Base-by-base conservation (phyloP, 2,797 vertebrate species). In the Scleropages formosus region DNA sequence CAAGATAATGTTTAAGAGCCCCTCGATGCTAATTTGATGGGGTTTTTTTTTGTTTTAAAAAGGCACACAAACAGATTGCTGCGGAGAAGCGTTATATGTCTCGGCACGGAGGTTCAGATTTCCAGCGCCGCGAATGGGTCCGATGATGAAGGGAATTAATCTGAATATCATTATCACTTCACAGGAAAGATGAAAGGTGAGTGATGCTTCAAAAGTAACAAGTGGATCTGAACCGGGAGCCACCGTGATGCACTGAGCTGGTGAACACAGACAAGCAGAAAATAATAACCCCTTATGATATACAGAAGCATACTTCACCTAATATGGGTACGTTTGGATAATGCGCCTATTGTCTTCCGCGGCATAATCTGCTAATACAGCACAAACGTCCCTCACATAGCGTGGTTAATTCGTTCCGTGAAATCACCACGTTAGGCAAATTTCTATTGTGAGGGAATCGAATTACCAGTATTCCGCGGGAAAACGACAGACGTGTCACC, bases 131-230 rank as follows among this genome's bases (percentile, higher is more conserved):
- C 27, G 53, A 73, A 65, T 39, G 44, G 24, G 51, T n/a, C 56
- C 73, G 31, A 44, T 26, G 18, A 66, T 62, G 46, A 76, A 51
- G n/a, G 18, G 26, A 64, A 69, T 67, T 64, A 47, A 70, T 73
- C 73, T 53, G 76, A 69, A 53, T 64, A 60, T 64, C 75, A 69
- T 69, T 63, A 69, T 27, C 70, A 31, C 51, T 65, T 77, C 31
- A 59, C 56, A 61, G 76, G 8, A 39, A 27, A 44, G 20, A 53
- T 10, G 8, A 49, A 18, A 27, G 10, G 27, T 12, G 61, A n/a
- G 49, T 68, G 53, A 67, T 16, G 39, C 49, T 39, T 72, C 65
- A 18, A 60, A 67, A 59, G 20, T 47, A 65, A 9, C 66, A 47
- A 46, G 74, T 59, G 47, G 72, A 58, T 39, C 47, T 26, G 22